A percentile compares a stretch with the other conserved stretches of the same genome.
Conservation (phyloP, 2,888 invertebrate genomes). For the Sturmia bella region DNA sequence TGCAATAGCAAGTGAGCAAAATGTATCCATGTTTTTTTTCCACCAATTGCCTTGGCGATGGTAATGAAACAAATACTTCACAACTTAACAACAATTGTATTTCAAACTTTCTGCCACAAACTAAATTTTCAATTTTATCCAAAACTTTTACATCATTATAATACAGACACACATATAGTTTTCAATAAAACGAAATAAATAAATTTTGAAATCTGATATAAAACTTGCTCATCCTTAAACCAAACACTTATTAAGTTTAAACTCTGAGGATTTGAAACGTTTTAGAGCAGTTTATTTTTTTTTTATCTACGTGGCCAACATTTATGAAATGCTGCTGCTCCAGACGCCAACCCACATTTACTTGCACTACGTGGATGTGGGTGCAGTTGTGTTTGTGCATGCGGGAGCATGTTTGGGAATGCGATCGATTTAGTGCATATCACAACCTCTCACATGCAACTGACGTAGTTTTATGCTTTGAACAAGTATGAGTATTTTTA, state of each 20-base stretch:
- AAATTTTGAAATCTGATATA: constrained; percentile 9
- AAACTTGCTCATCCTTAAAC: neutral
- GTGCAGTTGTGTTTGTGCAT: neutral
- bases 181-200: neutral
- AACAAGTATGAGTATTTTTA: constrained; percentile 28
- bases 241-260: constrained; percentile 42
- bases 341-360: constrained; percentile 8
- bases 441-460: constrained; percentile 5
- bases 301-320: constrained; percentile 7
- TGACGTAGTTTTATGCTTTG: neutral
- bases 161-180: neutral
- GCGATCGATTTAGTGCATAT: constrained; percentile 45
- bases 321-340: too few species aligned
- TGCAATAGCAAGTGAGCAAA: too few species aligned
- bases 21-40: too few species aligned
- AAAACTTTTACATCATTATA: constrained; percentile 1
- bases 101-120: too few species aligned
- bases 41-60: too few species aligned
- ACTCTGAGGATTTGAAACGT: constrained; percentile 61
- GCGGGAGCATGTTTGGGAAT: constrained; percentile 26
- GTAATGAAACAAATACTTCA: too few species aligned
- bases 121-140: constrained; percentile 32
- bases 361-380: neutral
- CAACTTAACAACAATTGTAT: too few species aligned
- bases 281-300: constrained; percentile 56